These are phyloP conservation scores for Ostrea edulis DNA, from an alignment of 1,140 invertebrate genomes.

Conservation along the genomic window DNA sequence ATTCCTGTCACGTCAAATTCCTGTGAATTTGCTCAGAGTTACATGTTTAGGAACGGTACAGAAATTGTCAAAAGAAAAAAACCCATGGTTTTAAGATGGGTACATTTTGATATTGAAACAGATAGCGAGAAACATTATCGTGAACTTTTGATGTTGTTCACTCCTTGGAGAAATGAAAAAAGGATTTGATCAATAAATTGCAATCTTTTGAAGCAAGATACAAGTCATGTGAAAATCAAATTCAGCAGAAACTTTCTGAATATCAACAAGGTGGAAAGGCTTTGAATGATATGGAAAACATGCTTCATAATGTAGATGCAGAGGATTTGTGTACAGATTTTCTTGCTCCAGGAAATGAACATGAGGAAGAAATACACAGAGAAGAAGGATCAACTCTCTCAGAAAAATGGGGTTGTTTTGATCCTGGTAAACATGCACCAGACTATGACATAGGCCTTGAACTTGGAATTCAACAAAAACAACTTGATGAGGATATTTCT, in stretches of 20 bases:
- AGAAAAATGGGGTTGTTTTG: slow-evolving; percentile 12
- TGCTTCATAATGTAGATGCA: slow-evolving; percentile 36
- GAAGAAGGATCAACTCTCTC: slow-evolving; percentile 24
- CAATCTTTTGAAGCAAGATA: slow-evolving; percentile 42
- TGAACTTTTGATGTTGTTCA: slow-evolving; percentile 54
- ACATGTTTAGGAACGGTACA: slow-evolving; percentile 53
- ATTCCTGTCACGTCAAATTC: slow-evolving; percentile 29
- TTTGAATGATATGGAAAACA: slow-evolving; percentile 9
- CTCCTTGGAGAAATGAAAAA: slow-evolving; percentile 58
- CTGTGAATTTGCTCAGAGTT: slow-evolving; percentile 28
- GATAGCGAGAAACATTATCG: slow-evolving; percentile 58
- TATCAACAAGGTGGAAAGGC: neutral
- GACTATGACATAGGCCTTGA: slow-evolving; percentile 40
- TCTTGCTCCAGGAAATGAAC: slow-evolving; percentile 43
- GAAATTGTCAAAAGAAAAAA: slow-evolving; percentile 53
- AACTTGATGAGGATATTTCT: slow-evolving; percentile 28
- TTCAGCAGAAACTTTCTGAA: slow-evolving; percentile 45
- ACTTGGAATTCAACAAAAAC: slow-evolving; percentile 41
- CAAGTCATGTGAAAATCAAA: slow-evolving; percentile 6
- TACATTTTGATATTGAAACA: slow-evolving; percentile 47
- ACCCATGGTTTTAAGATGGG: slow-evolving; percentile 51
- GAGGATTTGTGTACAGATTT: slow-evolving; percentile 37
- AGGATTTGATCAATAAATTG: slow-evolving; percentile 42
- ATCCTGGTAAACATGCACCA: slow-evolving; percentile 40
- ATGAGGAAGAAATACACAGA: slow-evolving; percentile 24